Percentiles rank a stretch among this genome's conserved stretches.
phyloP scores from a whole-genome alignment of 1,140 invertebrate genomes.

The Euura lappo region DNA sequence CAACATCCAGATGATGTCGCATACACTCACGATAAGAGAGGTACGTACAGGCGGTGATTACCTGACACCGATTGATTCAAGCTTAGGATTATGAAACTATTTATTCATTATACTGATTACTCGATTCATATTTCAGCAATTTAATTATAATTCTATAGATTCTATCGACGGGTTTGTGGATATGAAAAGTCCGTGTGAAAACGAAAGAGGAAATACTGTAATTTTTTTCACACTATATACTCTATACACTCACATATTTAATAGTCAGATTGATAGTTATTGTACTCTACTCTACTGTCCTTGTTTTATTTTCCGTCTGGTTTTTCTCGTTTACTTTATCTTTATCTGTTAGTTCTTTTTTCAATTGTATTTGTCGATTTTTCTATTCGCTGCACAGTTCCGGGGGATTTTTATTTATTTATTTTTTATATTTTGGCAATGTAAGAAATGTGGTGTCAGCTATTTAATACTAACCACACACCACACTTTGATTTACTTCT shows the following conservation, averaged over 20 bases:
- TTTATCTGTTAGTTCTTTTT: neutral
- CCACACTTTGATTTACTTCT: neutral
- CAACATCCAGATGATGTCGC: conserved; percentile 92
- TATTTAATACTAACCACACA: neutral
- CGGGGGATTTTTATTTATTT: too few relatives aligned
- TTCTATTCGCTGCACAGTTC: neutral
- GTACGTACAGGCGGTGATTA: conserved; percentile 59
- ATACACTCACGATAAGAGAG: conserved; percentile 89
- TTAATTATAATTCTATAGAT: conserved; percentile 6
- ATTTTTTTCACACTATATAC: too few relatives aligned
- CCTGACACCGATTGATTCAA: too few relatives aligned
- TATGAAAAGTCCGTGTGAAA: too few relatives aligned
- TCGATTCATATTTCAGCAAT: conserved; percentile 25
- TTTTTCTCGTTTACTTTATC: neutral
- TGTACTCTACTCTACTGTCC: too few relatives aligned
- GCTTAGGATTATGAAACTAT: neutral
- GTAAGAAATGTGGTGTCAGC: neutral
- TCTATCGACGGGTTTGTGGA: too few relatives aligned
- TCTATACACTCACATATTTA: too few relatives aligned
- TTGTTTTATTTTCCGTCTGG: too few relatives aligned
- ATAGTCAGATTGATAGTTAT: too few relatives aligned
- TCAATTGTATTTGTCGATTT: neutral
- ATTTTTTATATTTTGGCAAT: neutral
- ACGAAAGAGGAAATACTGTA: too few relatives aligned
- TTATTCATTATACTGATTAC: conserved; percentile 23